phyloP scores from a whole-genome alignment of 2,888 invertebrate species.

The Acleris laterana region DNA sequence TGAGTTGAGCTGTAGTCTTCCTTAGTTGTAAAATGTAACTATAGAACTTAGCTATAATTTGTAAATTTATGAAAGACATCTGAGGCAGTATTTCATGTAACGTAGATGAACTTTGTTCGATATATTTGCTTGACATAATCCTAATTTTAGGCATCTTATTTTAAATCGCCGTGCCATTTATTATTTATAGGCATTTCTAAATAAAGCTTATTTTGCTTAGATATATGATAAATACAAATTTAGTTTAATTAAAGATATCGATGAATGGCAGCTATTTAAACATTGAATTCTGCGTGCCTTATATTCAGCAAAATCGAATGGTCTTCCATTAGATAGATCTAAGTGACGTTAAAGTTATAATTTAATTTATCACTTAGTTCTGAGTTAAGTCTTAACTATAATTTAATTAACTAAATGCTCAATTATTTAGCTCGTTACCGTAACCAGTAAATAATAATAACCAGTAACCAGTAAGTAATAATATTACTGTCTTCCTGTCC shows the following conservation, averaged over 20 bases:
- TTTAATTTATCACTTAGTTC: slow-evolving; percentile 38
- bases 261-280: slow-evolving; percentile 37
- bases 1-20: slow-evolving; percentile 36
- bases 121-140: slow-evolving; percentile 43
- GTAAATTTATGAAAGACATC: slow-evolving; percentile 76
- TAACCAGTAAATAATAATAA: slow-evolving; percentile 32
- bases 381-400: slow-evolving; percentile 15
- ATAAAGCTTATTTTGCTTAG: slow-evolving; percentile 7
- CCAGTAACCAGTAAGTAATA: slow-evolving; percentile 51
- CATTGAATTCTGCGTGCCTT: slow-evolving; percentile 72
- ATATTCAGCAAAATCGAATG: slow-evolving; percentile 78
- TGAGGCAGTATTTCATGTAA: slow-evolving; percentile 80
- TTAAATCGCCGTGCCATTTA: slow-evolving; percentile 41
- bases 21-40: slow-evolving; percentile 41
- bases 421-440: slow-evolving; percentile 64
- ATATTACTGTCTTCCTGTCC: slow-evolving; percentile 66
- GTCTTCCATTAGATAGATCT: slow-evolving; percentile 66
- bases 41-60: slow-evolving; percentile 45
- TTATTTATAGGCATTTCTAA: slow-evolving; percentile 24
- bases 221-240: slow-evolving; percentile 10
- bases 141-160: slow-evolving; percentile 10
- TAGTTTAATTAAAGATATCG: slow-evolving; percentile 10
- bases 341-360: slow-evolving; percentile 34
- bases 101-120: slow-evolving; percentile 50
- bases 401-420: slow-evolving; percentile 46